Evolutionary conservation across 2,888 invertebrate genomes (phyloP).

Genomic region (Ommatoiulus sabulosus): DNA sequence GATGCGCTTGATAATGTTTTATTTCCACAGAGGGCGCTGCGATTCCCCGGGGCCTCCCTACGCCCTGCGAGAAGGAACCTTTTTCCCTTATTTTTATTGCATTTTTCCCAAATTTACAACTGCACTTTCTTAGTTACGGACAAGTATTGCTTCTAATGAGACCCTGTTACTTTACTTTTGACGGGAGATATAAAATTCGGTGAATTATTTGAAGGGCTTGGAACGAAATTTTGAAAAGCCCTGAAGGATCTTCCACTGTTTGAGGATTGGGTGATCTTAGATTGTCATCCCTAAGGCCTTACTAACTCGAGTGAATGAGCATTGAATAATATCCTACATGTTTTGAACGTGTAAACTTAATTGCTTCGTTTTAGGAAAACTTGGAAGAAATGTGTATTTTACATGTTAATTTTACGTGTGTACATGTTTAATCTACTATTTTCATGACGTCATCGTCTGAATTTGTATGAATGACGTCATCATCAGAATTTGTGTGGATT

Average conservation of each 20-base stretch:
- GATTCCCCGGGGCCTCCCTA: constrained; percentile 3
- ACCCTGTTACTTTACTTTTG: not conserved
- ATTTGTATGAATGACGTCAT: too few relatives aligned
- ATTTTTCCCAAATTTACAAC: constrained; percentile 31
- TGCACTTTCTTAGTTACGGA: not conserved
- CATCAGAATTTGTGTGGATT: too few relatives aligned
- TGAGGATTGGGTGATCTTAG: not conserved
- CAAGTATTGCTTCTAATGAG: constrained; percentile 17
- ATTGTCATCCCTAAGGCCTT: not conserved
- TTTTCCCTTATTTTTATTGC: not conserved
- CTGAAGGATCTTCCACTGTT: not conserved
- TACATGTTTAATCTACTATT: too few relatives aligned
- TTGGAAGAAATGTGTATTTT: too few relatives aligned
- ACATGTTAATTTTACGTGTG: too few relatives aligned
- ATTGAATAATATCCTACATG: too few relatives aligned
- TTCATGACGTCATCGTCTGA: too few relatives aligned
- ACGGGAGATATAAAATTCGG: not conserved
- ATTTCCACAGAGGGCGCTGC: constrained; percentile 48
- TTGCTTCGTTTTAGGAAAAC: too few relatives aligned
- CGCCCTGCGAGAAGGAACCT: not conserved
- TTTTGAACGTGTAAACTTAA: too few relatives aligned
- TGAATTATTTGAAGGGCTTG: not conserved
- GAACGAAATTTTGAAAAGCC: not conserved
- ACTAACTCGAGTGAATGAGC: not conserved
- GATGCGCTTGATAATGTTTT: constrained; percentile 42